Percentiles rank a stretch among this genome's conserved stretches.
Conservation (phyloP, 2,797 vertebrate species). For the Sciurus vulgaris region DNA sequence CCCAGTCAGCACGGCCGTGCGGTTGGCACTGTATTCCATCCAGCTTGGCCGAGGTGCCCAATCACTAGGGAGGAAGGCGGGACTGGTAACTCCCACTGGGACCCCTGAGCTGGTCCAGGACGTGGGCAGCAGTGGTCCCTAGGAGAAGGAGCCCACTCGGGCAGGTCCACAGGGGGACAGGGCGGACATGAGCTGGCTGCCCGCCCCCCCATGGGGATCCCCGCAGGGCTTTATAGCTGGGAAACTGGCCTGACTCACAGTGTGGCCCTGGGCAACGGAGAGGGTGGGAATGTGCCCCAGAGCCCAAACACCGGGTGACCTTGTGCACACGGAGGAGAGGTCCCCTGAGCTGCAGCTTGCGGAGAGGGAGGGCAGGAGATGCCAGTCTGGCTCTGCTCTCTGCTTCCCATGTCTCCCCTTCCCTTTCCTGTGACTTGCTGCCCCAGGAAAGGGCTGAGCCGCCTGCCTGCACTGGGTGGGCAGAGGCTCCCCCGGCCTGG, state of each 20-base stretch:
- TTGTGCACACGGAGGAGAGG: neutral
- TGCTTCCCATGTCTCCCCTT: neutral
- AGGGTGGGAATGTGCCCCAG: neutral
- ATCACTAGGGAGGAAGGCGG: neutral
- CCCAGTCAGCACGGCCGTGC: neutral
- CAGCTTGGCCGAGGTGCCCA: neutral
- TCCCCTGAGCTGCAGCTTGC: neutral
- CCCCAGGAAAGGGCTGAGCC: too few species aligned
- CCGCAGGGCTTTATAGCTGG: neutral
- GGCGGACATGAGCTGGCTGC: neutral
- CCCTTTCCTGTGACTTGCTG: neutral
- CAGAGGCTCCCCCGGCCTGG: neutral
- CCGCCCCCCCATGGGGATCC: neutral
- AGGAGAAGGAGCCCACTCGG: neutral
- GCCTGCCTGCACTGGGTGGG: too few species aligned
- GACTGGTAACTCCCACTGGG: too few species aligned
- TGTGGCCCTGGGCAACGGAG: neutral
- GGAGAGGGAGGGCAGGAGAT: neutral
- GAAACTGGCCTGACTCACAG: neutral
- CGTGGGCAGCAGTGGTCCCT: too few species aligned
- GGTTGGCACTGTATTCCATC: neutral
- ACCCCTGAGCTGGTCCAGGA: rapidly evolving
- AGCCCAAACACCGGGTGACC: neutral
- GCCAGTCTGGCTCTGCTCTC: neutral
- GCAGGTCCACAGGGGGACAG: rapidly evolving